Evolutionary conservation across 2,797 vertebrate species (phyloP).

Genomic region (Phrynocephalus guinanensis): DNA sequence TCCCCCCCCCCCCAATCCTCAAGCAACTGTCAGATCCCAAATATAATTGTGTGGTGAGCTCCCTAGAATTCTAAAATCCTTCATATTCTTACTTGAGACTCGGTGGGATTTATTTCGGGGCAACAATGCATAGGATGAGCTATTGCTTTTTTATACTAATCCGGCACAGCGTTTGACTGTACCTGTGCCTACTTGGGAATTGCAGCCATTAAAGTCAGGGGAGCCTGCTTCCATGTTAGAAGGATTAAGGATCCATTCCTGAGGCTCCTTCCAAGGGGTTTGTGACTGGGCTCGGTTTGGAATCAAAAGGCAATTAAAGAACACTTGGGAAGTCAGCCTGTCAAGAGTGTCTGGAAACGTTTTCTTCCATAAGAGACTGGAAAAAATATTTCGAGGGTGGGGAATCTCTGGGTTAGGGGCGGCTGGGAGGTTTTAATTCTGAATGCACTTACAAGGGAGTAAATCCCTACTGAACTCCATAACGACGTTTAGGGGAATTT

Average conservation of each 20-base stretch:
- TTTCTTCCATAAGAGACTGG: background rate
- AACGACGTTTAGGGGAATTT: no score
- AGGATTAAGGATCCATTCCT: no score
- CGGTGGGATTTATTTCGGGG: background rate
- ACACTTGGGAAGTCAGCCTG: background rate
- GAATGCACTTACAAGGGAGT: background rate
- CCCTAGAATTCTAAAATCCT: background rate
- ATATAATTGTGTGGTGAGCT: background rate
- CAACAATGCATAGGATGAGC: background rate
- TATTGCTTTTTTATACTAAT: no score
- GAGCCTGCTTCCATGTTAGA: background rate
- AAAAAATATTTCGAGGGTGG: no score
- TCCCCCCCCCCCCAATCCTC: no score
- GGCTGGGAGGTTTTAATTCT: no score
- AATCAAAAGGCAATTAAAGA: background rate
- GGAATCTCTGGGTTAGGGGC: no score
- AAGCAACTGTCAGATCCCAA: background rate
- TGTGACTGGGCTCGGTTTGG: background rate
- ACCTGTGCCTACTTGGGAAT: background rate
- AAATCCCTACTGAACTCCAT: no score
- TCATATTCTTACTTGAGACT: background rate
- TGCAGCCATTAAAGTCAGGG: background rate
- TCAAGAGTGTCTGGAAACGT: background rate
- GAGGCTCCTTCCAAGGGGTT: background rate
- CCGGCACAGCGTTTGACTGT: background rate